Evolutionary conservation across 2,888 invertebrate genomes (phyloP).

Genomic region (Brachylomia viminalis): DNA sequence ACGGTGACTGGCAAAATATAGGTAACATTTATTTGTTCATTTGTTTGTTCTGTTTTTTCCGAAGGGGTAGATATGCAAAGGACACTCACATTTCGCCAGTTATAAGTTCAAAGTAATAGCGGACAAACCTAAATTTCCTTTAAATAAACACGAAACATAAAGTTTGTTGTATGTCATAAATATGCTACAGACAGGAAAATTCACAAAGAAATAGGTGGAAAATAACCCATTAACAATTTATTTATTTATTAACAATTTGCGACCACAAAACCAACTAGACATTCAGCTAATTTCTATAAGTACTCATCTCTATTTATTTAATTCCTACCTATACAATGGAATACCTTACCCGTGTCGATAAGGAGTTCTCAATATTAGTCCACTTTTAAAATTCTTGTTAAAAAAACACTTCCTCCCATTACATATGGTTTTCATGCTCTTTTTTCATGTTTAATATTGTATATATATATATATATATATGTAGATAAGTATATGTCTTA

Average conservation of each 20-base stretch:
- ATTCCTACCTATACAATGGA: neutral
- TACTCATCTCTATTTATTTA: neutral
- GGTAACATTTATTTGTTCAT: constrained; percentile 32
- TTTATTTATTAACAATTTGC: too few relatives aligned
- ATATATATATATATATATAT: too few relatives aligned
- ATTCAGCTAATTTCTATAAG: neutral
- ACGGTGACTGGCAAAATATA: constrained; percentile 42
- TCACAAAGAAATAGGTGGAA: neutral
- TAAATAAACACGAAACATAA: too few relatives aligned
- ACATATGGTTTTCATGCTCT: too few relatives aligned
- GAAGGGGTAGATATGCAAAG: neutral
- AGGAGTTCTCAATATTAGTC: too few relatives aligned
- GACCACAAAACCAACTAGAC: neutral
- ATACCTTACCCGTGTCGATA: too few relatives aligned
- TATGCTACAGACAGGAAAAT: neutral
- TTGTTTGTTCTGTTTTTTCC: neutral
- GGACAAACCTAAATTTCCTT: neutral
- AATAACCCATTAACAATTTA: neutral
- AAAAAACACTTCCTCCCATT: too few relatives aligned
- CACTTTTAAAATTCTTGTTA: too few relatives aligned
- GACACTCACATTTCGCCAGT: neutral
- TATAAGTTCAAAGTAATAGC: neutral
- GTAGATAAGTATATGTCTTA: too few relatives aligned
- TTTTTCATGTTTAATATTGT: too few relatives aligned
- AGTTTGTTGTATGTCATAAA: too few relatives aligned